Base-by-base conservation (phyloP, 1,140 invertebrate genomes). In the Sycophaga agraensis region DNA sequence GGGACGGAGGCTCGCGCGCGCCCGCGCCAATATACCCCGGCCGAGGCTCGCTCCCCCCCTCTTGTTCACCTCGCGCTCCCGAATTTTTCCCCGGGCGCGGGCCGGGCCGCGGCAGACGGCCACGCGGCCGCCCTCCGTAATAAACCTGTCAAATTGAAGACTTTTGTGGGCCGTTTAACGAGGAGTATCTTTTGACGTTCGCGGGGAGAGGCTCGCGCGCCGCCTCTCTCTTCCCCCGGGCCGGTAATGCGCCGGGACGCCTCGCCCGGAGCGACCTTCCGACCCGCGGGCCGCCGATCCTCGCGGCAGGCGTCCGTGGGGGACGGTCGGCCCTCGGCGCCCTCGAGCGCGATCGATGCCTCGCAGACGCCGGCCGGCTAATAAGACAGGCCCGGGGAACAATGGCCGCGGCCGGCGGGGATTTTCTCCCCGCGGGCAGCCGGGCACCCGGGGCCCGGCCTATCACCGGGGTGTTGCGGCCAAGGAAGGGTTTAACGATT, bases 401-500 rank as follows among this genome's bases (percentile, higher is more conserved):
- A 57, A 63, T 62, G 43, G 54, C 11, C n/a, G n/a, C n/a, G 37
- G 60, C 51, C 53, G 56, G 42, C 16, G 9, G 53, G 51, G 53
- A 62, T 62, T 56, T 62, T 50, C 45, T 46, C 40, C n/a, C 24
- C 14, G 8, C 42, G 5, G 4, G 6, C n/a, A 5, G 2, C 16
- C 37, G 11, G 21, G 21, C 45, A 16, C 56, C 12, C 19, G 24
- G 37, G 12, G 17, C 4, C 28, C 31, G 12, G 43, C 59, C 43
- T 53, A 59, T 63, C 49, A 71, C 63, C 66, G 66, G 72, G 73
- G 74, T 77, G 74, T 76, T 78, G 77, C 66, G 71, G 53, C 73
- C 76, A 79, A 79, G 75, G 74, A 81, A 78, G 77, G 78, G 76
- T 78, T 81, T 81, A 79, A 79, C 79, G 79, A 81, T 81, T 81